Conservation (phyloP, 1,140 invertebrate genomes). For the Leptinotarsa lineolata region DNA sequence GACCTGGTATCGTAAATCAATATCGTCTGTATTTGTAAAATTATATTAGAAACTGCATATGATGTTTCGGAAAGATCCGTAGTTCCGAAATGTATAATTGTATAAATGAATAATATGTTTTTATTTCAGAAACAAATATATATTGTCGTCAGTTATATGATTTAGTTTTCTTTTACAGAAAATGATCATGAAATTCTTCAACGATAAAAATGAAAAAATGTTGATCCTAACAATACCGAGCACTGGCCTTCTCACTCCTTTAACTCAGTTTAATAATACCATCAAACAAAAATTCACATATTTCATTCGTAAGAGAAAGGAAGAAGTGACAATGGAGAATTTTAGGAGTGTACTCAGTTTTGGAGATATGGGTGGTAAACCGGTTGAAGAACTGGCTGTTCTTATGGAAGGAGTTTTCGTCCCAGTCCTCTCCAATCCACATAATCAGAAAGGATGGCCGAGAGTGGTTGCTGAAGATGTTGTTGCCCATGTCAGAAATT, state of each 20-base stretch:
- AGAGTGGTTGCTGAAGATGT: constrained; percentile 76
- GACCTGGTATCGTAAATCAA: too few species aligned
- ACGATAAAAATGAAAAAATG: constrained; percentile 61
- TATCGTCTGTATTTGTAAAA: too few species aligned
- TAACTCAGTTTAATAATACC: constrained; percentile 48
- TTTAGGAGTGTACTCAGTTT: constrained; percentile 67
- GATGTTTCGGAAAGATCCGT: too few species aligned
- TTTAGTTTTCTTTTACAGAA: constrained; percentile 55
- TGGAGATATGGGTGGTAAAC: constrained; percentile 79
- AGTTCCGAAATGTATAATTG: background rate
- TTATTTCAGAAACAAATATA: too few species aligned
- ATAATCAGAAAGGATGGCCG: constrained; percentile 77
- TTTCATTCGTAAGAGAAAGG: constrained; percentile 66
- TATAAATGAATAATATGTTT: too few species aligned
- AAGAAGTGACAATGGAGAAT: constrained; percentile 63
- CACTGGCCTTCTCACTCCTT: constrained; percentile 56
- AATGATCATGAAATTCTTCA: constrained; percentile 66
- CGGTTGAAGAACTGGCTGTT: constrained; percentile 76
- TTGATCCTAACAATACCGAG: constrained; percentile 62
- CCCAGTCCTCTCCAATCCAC: constrained; percentile 70
- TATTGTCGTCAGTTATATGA: background rate
- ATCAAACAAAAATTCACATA: constrained; percentile 66
- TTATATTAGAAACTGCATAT: too few species aligned
- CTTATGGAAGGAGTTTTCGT: constrained; percentile 79
- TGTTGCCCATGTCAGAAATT: constrained; percentile 71